Conservation (phyloP, 2,888 invertebrate genomes). For the Carterocephalus palaemon region DNA sequence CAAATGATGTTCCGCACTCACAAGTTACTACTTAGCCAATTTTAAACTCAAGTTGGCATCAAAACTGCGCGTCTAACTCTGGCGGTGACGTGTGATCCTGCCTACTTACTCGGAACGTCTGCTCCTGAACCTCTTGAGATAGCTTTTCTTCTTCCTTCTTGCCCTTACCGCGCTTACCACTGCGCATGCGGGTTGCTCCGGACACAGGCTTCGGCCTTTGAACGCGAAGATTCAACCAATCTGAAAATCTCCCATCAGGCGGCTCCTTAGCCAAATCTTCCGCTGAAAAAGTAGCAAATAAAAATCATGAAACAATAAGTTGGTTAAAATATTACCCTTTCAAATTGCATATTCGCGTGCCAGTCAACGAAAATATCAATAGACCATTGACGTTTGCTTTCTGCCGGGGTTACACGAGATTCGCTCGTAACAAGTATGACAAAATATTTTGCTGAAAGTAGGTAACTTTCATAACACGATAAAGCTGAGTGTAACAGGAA, state of each 20-base stretch:
- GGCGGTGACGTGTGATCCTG: conserved; percentile 33
- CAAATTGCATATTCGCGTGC: conserved; percentile 38
- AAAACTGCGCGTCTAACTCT: background rate
- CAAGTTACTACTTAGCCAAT: background rate
- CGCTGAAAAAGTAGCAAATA: conserved; percentile 51
- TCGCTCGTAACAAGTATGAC: conserved; percentile 41
- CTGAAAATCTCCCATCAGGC: conserved; percentile 63
- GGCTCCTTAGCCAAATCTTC: conserved; percentile 70
- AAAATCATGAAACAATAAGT: background rate
- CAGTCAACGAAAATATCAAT: conserved; percentile 37
- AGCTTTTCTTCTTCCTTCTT: conserved; percentile 38
- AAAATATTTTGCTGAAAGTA: conserved; percentile 24
- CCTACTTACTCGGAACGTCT: conserved; percentile 65
- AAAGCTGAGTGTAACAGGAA: conserved; percentile 49
- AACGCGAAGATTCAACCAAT: conserved; percentile 67
- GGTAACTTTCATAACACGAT: conserved; percentile 60
- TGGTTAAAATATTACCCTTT: background rate
- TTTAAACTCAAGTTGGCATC: background rate
- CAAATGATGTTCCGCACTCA: background rate
- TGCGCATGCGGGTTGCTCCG: conserved; percentile 58
- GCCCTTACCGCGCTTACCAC: conserved; percentile 53
- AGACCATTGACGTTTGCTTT: conserved; percentile 27
- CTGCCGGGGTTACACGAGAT: conserved; percentile 23
- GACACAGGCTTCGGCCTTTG: conserved; percentile 57
- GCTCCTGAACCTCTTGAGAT: conserved; percentile 41